Conservation (phyloP, 2,797 vertebrate genomes). For the Loris lydekkerianus region DNA sequence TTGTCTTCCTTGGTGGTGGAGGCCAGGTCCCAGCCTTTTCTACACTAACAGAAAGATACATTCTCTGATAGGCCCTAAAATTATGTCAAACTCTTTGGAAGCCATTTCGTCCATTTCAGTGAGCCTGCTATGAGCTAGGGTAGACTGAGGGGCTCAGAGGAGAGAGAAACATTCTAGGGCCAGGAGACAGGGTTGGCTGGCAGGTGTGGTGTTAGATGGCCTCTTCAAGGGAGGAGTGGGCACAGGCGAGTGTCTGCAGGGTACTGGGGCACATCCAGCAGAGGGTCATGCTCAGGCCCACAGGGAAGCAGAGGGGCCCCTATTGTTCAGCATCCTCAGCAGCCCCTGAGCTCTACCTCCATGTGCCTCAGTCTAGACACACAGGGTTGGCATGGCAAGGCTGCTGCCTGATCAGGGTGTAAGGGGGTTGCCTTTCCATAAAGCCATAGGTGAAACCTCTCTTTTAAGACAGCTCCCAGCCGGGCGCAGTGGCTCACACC, state of each 20-base stretch:
- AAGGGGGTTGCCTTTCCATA: background rate
- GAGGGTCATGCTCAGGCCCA: background rate
- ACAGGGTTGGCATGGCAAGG: background rate
- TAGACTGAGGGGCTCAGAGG: background rate
- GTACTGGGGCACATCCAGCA: background rate
- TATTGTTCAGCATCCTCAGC: background rate
- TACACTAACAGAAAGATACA: background rate
- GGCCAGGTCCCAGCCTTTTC: background rate
- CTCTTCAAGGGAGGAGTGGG: background rate
- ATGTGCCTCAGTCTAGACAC: background rate
- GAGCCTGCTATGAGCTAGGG: background rate
- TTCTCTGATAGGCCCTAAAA: background rate
- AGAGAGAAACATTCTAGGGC: background rate
- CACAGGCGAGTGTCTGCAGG: background rate
- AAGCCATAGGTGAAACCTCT: background rate
- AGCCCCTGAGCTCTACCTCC: too few relatives aligned
- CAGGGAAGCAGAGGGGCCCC: too few relatives aligned
- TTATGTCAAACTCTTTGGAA: background rate
- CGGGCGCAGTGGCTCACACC: too few relatives aligned
- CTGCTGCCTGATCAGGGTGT: background rate
- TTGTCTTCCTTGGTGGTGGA: background rate
- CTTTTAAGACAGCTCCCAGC: background rate
- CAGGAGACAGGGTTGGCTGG: background rate
- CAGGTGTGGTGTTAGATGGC: background rate
- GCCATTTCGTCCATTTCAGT: fast-evolving